Evolutionary conservation across 1,140 invertebrate species (phyloP), one percentile per base, ranked within the genome.

Genomic region (Drosophila sulfurigaster): DNA sequence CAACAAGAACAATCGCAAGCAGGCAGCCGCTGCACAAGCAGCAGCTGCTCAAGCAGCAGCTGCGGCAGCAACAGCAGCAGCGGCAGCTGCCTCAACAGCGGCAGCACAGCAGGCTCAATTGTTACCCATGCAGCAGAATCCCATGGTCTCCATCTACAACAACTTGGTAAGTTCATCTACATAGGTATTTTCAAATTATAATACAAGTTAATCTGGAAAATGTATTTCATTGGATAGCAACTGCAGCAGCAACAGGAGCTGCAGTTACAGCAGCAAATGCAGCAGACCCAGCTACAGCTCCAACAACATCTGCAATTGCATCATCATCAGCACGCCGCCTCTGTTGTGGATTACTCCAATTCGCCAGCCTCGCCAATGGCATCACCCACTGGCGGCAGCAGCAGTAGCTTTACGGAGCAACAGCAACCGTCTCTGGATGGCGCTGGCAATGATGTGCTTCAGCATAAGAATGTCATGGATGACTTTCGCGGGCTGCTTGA

Each of bases 1-100:
- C 41, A 95, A 95, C 32, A 96, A 96, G 91, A 96, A 96, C 88
- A 96, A 96, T 82, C 94, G 95, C 13, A 96, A 89, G 95, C 92
- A 95, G 94, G 82, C 82, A 49, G 82, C 79, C 5, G 73, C 75
- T 62, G 63, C 83, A 68, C 20, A 25, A 25, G 20, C 20, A 25
- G 20, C 20, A 25, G 20, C 20, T 4, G 57, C 82, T 4, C 20
- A 25, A 63, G 82, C 79, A 13, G 71, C 71, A 70, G 66, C 82
- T 60, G 51, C 86, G 54, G 79, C 79, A n/a, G 74, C 80, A 32
- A 75, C 80, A 41, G 79, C 80, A 16, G 65, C 80, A 7, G 67
- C 70, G 2, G 62, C 78, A 1, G 60, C 67, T 57, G 58, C 82
- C 32, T 35, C 82, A 72, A 48, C 78, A 67, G 60, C 81, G 64